phyloP scores from a whole-genome alignment of 2,113 vertebrate species.

The Paramisgurnus dabryanus region DNA sequence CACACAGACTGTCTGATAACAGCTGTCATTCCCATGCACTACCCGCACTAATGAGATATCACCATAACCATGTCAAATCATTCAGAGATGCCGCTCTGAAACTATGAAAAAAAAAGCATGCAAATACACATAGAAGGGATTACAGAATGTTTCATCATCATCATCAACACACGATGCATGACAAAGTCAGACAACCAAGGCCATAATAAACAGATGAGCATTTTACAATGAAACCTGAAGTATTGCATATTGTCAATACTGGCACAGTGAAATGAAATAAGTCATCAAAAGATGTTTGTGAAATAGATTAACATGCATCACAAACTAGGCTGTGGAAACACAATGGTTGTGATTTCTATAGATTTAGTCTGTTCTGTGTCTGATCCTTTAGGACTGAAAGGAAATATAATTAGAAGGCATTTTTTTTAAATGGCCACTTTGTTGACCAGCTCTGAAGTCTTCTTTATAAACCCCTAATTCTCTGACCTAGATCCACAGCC shows the following conservation, averaged over 20 bases:
- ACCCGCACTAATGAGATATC: conserved; percentile 32
- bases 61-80: conserved; percentile 37
- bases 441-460: not conserved
- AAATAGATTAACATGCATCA: too few species aligned
- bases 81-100: conserved; percentile 44
- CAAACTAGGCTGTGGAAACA: conserved; percentile 21
- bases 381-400: conserved; percentile 14
- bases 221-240: not conserved
- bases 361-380: not conserved
- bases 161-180: conserved; percentile 21
- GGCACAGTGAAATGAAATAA: conserved; percentile 16
- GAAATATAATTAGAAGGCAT: conserved; percentile 22
- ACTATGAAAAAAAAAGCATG: conserved; percentile 34
- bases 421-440: not conserved
- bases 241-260: not conserved
- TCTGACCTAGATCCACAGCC: conserved; percentile 8
- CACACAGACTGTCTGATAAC: conserved; percentile 29
- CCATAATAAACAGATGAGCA: conserved; percentile 27
- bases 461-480: conserved; percentile 12
- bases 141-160: conserved; percentile 69
- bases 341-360: not conserved
- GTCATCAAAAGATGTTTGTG: not conserved
- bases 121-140: conserved; percentile 56
- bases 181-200: conserved; percentile 35
- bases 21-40: conserved; percentile 20